A percentile compares a stretch with the other conserved stretches of the same genome.
These are phyloP conservation scores for Oscheius sp. DNA, from an alignment of 2,888 invertebrate species.

Conservation along the genomic window DNA sequence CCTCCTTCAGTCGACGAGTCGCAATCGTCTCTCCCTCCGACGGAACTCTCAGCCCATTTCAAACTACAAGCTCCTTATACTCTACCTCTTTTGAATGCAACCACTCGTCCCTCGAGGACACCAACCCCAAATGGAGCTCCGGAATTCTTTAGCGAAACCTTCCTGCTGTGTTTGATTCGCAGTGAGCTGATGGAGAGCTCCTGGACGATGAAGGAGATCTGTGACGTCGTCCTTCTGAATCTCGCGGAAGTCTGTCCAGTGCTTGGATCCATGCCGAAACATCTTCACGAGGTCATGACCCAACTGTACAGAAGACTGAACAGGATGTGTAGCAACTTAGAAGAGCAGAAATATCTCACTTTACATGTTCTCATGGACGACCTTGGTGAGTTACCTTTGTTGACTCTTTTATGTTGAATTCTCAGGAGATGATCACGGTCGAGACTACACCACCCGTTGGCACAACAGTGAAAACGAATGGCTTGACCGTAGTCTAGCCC, in stretches of 20 bases:
- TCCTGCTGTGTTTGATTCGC: slow-evolving; percentile 11
- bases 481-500: slow-evolving; percentile 13
- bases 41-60: neutral
- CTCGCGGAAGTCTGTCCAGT: slow-evolving; percentile 27
- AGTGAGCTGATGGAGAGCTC: neutral
- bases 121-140: slow-evolving; percentile 10
- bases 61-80: neutral
- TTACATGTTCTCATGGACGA: slow-evolving; percentile 38
- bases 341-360: slow-evolving; percentile 24
- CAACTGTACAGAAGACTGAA: slow-evolving; percentile 35
- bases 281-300: slow-evolving; percentile 15
- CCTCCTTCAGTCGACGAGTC: slow-evolving; percentile 4
- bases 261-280: slow-evolving; percentile 24
- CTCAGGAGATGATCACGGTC: slow-evolving; percentile 29
- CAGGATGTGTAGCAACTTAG: slow-evolving; percentile 9
- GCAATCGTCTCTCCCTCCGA: neutral
- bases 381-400: slow-evolving; percentile 18
- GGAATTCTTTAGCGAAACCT: slow-evolving; percentile 13
- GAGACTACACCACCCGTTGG: slow-evolving; percentile 29
- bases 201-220: slow-evolving; percentile 6
- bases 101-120: slow-evolving; percentile 10
- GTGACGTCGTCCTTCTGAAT: slow-evolving; percentile 22
- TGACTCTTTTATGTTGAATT: neutral
- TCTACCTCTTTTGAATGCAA: slow-evolving; percentile 4
- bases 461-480: slow-evolving; percentile 19